phyloP scores from a whole-genome alignment of 2,797 vertebrate species.

The Basileuterus tristriatus region DNA sequence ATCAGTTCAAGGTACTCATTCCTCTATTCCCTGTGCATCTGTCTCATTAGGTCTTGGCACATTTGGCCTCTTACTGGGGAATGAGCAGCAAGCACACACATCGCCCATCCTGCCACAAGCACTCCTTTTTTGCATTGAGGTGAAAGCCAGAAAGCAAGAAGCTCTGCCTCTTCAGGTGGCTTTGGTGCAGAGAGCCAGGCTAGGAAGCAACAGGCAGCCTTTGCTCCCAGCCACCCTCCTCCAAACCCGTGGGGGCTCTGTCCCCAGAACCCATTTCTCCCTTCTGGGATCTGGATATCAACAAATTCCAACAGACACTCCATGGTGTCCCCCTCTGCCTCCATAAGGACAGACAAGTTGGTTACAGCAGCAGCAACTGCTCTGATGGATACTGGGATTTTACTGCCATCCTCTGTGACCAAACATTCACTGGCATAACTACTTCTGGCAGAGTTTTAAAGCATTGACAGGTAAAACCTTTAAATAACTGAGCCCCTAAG shows the following conservation, averaged over 20 bases:
- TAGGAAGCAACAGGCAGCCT: background rate
- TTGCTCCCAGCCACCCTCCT: background rate
- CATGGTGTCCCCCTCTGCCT: fast-evolving
- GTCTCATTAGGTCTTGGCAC: no score
- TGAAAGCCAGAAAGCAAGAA: background rate
- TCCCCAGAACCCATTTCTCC: background rate
- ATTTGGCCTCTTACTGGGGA: background rate
- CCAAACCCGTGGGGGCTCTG: background rate
- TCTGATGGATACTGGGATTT: background rate
- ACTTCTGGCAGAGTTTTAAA: background rate
- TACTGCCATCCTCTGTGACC: background rate
- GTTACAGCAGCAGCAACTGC: background rate
- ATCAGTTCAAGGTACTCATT: background rate
- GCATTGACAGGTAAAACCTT: background rate
- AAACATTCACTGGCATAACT: background rate
- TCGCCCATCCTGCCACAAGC: background rate
- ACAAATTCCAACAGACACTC: background rate
- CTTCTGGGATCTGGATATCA: fast-evolving
- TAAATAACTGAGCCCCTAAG: background rate
- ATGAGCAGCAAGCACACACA: background rate
- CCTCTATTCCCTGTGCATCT: no score
- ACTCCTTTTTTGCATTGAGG: background rate
- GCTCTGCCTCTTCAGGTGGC: background rate
- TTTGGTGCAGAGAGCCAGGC: background rate
- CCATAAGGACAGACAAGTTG: background rate